Conservation (phyloP, 2,888 invertebrate genomes). For the Phengaris arion region DNA sequence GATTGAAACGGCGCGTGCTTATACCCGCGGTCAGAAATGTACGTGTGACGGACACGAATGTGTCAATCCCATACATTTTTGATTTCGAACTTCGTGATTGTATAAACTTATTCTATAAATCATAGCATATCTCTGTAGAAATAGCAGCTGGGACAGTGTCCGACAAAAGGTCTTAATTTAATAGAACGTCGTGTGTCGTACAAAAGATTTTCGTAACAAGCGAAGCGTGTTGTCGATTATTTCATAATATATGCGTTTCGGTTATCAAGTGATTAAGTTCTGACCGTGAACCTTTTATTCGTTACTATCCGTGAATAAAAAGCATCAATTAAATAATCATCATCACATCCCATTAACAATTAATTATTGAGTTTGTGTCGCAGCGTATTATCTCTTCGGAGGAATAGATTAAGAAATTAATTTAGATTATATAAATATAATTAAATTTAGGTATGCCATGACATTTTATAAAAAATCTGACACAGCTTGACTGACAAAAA, state of each 20-base stretch:
- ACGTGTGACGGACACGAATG: too few species aligned
- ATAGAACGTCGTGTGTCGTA: constrained; percentile 24
- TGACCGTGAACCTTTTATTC: constrained; percentile 64
- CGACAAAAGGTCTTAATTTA: constrained; percentile 28
- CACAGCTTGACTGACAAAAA: too few species aligned
- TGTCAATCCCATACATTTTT: too few species aligned
- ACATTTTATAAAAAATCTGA: too few species aligned
- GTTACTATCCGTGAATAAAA: constrained; percentile 46
- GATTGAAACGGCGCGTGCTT: too few species aligned
- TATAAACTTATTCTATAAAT: not conserved
- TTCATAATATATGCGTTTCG: constrained; percentile 59
- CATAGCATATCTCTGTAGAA: not conserved
- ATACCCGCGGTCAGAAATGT: too few species aligned
- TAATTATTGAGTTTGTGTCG: not conserved
- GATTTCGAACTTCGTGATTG: too few species aligned
- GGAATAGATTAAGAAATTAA: not conserved
- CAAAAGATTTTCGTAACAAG: constrained; percentile 53
- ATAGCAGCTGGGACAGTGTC: not conserved
- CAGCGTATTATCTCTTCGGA: not conserved
- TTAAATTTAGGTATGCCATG: not conserved
- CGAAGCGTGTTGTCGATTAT: constrained; percentile 56
- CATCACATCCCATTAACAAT: not conserved
- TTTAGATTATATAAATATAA: not conserved
- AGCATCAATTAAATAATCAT: constrained; percentile 39
- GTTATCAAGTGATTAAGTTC: constrained; percentile 61